Base-by-base conservation (phyloP, 2,113 vertebrate species). In the Rana temporaria region DNA sequence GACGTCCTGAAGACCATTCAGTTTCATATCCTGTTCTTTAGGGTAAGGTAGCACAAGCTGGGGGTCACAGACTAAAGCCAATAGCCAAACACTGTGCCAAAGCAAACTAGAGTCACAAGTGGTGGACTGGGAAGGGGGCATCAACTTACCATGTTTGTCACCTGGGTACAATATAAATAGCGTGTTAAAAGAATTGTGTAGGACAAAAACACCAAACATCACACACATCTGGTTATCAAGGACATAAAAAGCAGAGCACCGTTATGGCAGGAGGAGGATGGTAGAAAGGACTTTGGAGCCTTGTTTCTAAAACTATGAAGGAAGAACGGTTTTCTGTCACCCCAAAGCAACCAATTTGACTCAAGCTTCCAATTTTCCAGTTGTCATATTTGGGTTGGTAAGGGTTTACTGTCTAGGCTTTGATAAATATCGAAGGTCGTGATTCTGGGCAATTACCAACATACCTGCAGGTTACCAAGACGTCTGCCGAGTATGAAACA, bases 81-180 rank as follows among this genome's bases (percentile, higher is more conserved):
- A 15, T 91, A 89, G 92, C 91, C 90, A 92, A 93, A 92, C 91
- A 88, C 85, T 89, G 90, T 92, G 91, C 91, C 88, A 42, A 93
- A 94, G 94, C 92, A 87, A 94, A 89, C 90, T 90, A 87, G 89
- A 91, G 86, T 89, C 79, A 91, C 32, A 88, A 15, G 53, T 57
- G 17, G 32, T 9, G 72, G 90, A 90, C 86, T 91, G 85, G 87
- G 87, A 89, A 89, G 89, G 90, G 79, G 92, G 89, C 90, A 91
- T 91, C 93, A 94, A 98, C 98, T 99, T 95, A 99, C 98, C 98
- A 99, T 98, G 92, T 95, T 98, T 90, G 97, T 99, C 90, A 99
- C 98, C 98, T 99, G 93, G 93, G 95, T 92, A 91, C 91, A 96
- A 96, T 83, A 97, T 91, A 98, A 96, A 98, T 89, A 96, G 86